Conservation (phyloP, 2,113 vertebrate species). For the Penelope pileata region DNA sequence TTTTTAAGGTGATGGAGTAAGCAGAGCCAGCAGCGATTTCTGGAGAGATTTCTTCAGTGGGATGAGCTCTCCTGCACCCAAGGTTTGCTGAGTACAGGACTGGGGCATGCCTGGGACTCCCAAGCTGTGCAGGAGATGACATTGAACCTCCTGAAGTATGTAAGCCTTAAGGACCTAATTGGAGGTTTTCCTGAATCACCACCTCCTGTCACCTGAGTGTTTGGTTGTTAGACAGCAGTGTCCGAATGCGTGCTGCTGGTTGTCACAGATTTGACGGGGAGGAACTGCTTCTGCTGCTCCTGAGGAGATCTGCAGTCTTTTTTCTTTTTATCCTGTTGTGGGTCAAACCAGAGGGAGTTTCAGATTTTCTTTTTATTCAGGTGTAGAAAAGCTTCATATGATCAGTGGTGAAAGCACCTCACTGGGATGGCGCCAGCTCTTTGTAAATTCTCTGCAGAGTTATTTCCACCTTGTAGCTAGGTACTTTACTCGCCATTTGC, state of each 20-base stretch:
- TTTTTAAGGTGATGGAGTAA: neutral
- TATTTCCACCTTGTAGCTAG: neutral
- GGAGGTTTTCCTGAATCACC: neutral
- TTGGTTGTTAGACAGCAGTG: neutral
- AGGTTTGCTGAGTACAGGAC: neutral
- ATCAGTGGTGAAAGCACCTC: neutral
- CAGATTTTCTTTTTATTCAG: neutral
- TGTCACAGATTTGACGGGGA: neutral
- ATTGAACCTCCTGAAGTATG: neutral
- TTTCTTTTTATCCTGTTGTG: neutral
- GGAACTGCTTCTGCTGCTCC: neutral
- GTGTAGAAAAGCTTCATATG: fast-evolving
- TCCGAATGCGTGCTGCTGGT: neutral
- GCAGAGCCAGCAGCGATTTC: neutral
- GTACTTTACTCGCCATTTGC: neutral
- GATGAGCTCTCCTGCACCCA: neutral
- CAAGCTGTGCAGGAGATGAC: neutral
- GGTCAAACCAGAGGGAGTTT: neutral
- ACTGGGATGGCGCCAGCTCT: neutral
- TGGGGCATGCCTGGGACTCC: neutral
- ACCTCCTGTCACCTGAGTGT: neutral
- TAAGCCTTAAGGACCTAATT: neutral
- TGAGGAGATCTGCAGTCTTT: neutral
- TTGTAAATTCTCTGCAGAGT: neutral
- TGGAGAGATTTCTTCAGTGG: neutral